Percentiles rank a stretch among this genome's conserved stretches.
Conservation (phyloP, 2,888 invertebrate genomes). For the Noctua comes region DNA sequence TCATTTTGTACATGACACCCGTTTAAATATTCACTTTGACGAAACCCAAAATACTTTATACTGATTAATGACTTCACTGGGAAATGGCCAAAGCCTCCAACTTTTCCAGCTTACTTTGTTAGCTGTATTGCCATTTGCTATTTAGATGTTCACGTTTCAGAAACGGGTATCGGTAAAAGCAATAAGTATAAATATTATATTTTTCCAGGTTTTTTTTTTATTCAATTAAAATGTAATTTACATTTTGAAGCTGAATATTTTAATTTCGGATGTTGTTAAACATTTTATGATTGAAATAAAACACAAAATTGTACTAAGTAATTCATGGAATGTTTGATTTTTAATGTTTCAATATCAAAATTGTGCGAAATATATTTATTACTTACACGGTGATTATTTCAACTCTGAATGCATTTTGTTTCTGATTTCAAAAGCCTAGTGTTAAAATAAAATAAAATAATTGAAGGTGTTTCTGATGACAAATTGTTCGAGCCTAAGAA, state of each 20-base stretch:
- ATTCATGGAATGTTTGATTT: neutral
- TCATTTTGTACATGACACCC: neutral
- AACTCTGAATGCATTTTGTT: neutral
- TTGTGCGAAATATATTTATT: neutral
- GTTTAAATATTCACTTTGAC: neutral
- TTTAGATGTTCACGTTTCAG: neutral
- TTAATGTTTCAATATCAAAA: neutral
- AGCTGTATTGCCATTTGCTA: neutral
- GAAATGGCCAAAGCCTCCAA: neutral
- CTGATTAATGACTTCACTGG: neutral
- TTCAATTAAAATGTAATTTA: neutral
- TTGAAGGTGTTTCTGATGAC: too few species aligned
- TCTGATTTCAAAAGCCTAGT: neutral
- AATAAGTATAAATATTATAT: neutral
- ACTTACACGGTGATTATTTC: neutral
- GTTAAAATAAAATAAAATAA: too few species aligned
- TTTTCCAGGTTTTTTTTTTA: neutral
- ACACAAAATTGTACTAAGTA: neutral
- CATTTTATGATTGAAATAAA: neutral
- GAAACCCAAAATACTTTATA: neutral
- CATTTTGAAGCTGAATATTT: too few species aligned
- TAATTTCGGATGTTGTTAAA: neutral
- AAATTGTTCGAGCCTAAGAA: slow-evolving; percentile 1
- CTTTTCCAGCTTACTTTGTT: neutral
- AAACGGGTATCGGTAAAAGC: neutral